phyloP scores from a whole-genome alignment of 2,113 vertebrate species.

The Pantherophis guttatus region DNA sequence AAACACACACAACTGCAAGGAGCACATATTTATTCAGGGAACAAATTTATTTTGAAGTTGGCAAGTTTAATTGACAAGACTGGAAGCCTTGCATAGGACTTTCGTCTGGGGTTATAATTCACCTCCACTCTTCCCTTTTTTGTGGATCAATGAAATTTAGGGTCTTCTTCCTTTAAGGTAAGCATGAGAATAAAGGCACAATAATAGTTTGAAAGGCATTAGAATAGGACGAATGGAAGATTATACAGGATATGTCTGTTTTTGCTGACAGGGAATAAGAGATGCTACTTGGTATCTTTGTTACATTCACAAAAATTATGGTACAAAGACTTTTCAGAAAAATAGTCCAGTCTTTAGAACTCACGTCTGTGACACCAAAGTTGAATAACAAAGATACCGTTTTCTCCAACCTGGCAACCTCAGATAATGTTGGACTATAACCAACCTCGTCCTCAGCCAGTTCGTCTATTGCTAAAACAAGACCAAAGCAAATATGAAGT shows the following conservation, averaged over 20 bases:
- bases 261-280: neutral
- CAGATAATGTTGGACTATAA: neutral
- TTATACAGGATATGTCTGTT: neutral
- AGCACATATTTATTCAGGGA: neutral
- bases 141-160: neutral
- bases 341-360: neutral
- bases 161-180: neutral
- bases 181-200: neutral
- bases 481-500: neutral
- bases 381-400: neutral
- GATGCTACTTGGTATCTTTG: neutral
- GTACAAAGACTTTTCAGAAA: neutral
- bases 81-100: neutral
- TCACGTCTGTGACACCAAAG: neutral
- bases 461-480: neutral
- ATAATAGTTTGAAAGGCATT: neutral
- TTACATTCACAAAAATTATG: neutral
- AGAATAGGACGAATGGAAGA: neutral
- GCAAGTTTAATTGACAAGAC: neutral
- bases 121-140: neutral
- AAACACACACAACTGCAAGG: neutral
- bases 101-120: neutral
- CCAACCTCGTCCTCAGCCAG: neutral
- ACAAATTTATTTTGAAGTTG: neutral
- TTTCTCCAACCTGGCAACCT: neutral